A percentile compares a stretch with the other conserved stretches of the same genome.
These are phyloP conservation scores for Elanoides forficatus DNA, from an alignment of 2,113 vertebrate species.

Conservation along the genomic window DNA sequence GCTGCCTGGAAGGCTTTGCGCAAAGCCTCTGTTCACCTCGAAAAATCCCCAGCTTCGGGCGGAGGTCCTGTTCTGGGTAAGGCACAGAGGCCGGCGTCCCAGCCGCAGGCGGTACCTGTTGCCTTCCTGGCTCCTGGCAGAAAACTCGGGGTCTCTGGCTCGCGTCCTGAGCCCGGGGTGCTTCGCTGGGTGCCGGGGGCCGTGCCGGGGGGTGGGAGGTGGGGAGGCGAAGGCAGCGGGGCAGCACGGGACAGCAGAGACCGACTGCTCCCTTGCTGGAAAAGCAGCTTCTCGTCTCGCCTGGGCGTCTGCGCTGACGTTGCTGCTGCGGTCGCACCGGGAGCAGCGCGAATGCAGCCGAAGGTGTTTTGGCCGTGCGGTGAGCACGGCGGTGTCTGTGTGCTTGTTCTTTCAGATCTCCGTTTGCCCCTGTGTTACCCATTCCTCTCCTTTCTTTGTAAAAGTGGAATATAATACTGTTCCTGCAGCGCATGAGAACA, in stretches of 20 bases:
- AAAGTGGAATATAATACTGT: neutral
- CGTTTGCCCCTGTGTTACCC: neutral
- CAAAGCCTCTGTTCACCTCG: neutral
- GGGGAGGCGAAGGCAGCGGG: neutral
- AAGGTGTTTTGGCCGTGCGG: neutral
- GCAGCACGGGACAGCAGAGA: neutral
- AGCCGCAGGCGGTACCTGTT: fast-evolving
- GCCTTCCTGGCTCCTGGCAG: neutral
- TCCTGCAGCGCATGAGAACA: fast-evolving
- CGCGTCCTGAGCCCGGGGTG: neutral
- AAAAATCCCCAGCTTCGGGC: neutral
- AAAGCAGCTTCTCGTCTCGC: neutral
- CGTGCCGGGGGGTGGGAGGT: fast-evolving
- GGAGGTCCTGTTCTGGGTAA: neutral
- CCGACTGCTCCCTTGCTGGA: neutral
- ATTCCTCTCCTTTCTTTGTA: neutral
- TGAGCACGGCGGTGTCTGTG: neutral
- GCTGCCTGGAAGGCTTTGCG: neutral
- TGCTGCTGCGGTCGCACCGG: neutral
- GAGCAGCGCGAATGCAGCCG: neutral
- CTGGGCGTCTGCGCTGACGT: fast-evolving
- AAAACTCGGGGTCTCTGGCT: neutral
- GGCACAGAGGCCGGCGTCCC: fast-evolving
- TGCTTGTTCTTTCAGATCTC: neutral
- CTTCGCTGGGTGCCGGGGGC: neutral